These are phyloP conservation scores for Pelobates cultripes DNA, from an alignment of 2,797 vertebrate genomes.

Conservation along the genomic window DNA sequence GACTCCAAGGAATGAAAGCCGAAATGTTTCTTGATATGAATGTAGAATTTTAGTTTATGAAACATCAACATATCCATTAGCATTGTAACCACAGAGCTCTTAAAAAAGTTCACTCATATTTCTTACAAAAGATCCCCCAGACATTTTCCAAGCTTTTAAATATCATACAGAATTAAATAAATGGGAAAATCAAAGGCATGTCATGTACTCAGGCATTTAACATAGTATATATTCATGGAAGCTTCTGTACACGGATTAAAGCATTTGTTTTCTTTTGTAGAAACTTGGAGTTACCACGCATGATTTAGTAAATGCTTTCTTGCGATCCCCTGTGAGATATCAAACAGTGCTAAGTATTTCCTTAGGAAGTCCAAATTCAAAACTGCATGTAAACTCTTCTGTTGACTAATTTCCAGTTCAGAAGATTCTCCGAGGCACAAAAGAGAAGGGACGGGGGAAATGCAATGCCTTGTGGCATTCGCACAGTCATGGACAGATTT, in stretches of 20 bases:
- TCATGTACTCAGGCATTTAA: slow-evolving; percentile 12
- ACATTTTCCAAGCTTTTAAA: slow-evolving; percentile 19
- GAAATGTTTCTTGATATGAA: too few species aligned
- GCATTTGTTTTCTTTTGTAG: slow-evolving; percentile 59
- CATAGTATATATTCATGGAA: slow-evolving; percentile 49
- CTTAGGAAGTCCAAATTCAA: slow-evolving; percentile 66
- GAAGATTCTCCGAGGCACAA: slow-evolving; percentile 18
- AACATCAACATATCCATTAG: neutral
- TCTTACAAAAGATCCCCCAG: neutral
- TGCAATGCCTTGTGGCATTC: slow-evolving; percentile 53
- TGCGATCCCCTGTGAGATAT: slow-evolving; percentile 64
- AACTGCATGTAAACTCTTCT: slow-evolving; percentile 57
- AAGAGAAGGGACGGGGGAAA: neutral
- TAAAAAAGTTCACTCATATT: neutral
- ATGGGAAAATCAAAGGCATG: slow-evolving; percentile 18
- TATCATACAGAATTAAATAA: slow-evolving; percentile 43
- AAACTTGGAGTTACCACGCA: slow-evolving; percentile 56
- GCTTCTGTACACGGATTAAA: slow-evolving; percentile 48
- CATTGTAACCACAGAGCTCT: neutral
- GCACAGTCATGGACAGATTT: neutral
- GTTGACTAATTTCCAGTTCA: slow-evolving; percentile 65
- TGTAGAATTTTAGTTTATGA: too few species aligned
- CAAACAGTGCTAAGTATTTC: slow-evolving; percentile 67
- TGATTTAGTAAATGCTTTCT: slow-evolving; percentile 65
- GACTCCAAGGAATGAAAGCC: too few species aligned